These are phyloP conservation scores for Thalassaphorura encarpata DNA, from an alignment of 1,140 invertebrate genomes.

Conservation along the genomic window DNA sequence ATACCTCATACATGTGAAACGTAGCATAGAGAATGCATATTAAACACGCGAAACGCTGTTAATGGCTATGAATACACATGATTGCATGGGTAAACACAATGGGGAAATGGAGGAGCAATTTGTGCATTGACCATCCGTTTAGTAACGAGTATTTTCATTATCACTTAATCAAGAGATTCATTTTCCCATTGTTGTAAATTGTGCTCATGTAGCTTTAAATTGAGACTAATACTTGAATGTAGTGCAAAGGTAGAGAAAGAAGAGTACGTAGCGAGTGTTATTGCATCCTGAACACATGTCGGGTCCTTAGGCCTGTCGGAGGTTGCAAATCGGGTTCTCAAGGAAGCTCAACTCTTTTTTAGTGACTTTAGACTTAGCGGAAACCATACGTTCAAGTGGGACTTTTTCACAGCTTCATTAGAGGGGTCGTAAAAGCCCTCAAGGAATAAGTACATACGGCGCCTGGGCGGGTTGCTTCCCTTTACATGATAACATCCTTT, in stretches of 20 bases:
- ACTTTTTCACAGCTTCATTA: constrained; percentile 32
- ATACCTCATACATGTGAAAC: no score
- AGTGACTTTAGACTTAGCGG: constrained; percentile 12
- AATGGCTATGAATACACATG: no score
- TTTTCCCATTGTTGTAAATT: constrained; percentile 6
- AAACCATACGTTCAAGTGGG: constrained; percentile 28
- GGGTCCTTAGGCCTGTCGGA: background rate
- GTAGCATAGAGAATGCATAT: no score
- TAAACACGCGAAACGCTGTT: no score
- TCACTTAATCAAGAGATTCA: constrained; percentile 22
- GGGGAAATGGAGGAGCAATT: constrained; percentile 18
- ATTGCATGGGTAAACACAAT: no score
- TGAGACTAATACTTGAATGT: background rate
- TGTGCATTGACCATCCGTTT: constrained; percentile 19
- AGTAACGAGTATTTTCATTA: constrained; percentile 24
- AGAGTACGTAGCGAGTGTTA: background rate
- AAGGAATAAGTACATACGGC: constrained; percentile 29
- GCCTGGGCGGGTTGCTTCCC: constrained; percentile 33
- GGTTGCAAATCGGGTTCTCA: constrained; percentile 29
- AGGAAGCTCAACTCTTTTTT: constrained; percentile 10
- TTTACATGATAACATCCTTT: constrained; percentile 31
- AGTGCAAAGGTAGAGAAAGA: background rate
- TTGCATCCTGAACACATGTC: constrained; percentile 27
- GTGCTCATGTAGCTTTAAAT: no score
- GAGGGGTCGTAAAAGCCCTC: constrained; percentile 30